phyloP scores from a whole-genome alignment of 1,140 invertebrate genomes.

The Bombus affinis region DNA sequence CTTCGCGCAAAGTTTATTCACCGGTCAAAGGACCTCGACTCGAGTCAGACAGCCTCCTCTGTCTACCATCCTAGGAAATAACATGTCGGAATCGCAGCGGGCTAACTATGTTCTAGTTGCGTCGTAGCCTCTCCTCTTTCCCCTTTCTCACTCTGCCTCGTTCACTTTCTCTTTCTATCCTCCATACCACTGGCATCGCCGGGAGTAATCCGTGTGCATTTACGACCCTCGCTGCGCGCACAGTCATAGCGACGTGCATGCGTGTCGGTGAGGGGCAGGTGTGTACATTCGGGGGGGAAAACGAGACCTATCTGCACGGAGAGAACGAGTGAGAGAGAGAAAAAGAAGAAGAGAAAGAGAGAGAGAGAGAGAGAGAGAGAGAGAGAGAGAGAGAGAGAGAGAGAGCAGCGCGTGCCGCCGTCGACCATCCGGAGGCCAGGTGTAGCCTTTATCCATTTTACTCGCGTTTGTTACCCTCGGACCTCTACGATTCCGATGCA shows the following conservation, averaged over 20 bases:
- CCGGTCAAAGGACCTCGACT: conserved; percentile 24
- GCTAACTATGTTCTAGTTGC: conserved; percentile 40
- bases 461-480: conserved; percentile 74
- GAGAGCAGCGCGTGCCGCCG: conserved; percentile 77
- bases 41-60: no score
- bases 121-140: conserved; percentile 41
- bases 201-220: conserved; percentile 79
- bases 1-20: conserved; percentile 21
- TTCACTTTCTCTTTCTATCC: conserved; percentile 55
- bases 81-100: conserved; percentile 14
- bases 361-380: not conserved
- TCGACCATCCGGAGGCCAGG: conserved; percentile 81
- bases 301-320: conserved; percentile 49
- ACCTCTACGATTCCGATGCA: conserved; percentile 75
- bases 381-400: conserved; percentile 47
- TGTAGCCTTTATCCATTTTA: conserved; percentile 80
- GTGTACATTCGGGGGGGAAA: conserved; percentile 69
- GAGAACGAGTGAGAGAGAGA: conserved; percentile 46
- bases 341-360: conserved; percentile 35
- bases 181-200: conserved; percentile 56
- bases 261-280: conserved; percentile 79
- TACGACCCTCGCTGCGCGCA: conserved; percentile 75
- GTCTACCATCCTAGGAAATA: conserved; percentile 20
- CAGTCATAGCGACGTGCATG: conserved; percentile 69
- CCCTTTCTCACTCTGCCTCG: not conserved